Percentiles rank a stretch among this genome's conserved stretches.
phyloP scores from a whole-genome alignment of 1,140 invertebrate species.

The Pseudomyrmex sp. region DNA sequence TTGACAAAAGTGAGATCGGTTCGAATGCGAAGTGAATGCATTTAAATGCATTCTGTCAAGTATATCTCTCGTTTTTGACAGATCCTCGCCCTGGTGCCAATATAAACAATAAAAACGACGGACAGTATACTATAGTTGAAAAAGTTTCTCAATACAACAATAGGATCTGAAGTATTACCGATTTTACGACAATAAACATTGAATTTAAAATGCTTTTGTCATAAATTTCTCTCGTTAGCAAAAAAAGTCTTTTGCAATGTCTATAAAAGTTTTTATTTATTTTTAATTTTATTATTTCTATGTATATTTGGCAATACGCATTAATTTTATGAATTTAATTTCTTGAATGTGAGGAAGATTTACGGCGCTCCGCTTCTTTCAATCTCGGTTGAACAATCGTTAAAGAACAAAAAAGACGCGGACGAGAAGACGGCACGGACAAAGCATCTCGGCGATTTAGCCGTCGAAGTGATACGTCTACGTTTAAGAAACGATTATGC shows the following conservation, averaged over 20 bases:
- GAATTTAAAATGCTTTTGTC: conserved; percentile 1
- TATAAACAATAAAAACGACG: no score
- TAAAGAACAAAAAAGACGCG: conserved; percentile 10
- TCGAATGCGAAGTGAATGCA: no score
- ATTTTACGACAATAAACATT: conserved; percentile 1
- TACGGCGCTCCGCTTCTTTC: background rate
- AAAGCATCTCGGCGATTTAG: conserved; percentile 54
- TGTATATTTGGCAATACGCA: background rate
- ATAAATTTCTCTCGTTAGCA: background rate
- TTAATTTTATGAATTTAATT: background rate
- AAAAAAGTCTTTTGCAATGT: background rate
- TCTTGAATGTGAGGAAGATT: background rate
- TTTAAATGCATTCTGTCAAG: no score
- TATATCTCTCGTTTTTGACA: no score
- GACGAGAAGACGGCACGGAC: conserved; percentile 11
- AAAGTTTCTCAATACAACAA: no score
- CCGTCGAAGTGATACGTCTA: conserved; percentile 62
- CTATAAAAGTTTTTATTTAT: no score
- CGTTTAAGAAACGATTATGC: conserved; percentile 66
- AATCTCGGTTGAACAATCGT: background rate
- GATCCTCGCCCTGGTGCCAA: no score
- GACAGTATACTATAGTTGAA: no score
- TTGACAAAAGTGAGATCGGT: no score
- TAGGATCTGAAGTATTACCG: no score
- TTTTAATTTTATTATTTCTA: background rate